Evolutionary conservation across 30 jellyfish, hydroid and myxozoan species (phyloP).

Genomic region (Cassiopea andromeda): DNA sequence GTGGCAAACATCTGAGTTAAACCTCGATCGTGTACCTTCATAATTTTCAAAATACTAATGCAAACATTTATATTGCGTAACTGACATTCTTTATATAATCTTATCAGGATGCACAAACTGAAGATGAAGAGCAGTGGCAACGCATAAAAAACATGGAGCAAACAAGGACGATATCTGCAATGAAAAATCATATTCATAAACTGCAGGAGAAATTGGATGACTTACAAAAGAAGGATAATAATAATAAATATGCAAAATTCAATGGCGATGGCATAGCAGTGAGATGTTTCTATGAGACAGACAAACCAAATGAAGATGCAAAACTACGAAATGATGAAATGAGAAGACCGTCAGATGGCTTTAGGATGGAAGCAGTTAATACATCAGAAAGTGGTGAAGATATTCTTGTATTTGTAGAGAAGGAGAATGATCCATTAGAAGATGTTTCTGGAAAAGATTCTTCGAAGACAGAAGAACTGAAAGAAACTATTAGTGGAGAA

Average conservation of each 20-base stretch:
- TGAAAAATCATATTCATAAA: conserved; percentile 61
- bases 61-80: too few species aligned
- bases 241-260: background rate
- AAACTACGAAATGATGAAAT: too few species aligned
- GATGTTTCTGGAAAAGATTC: background rate
- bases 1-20: too few species aligned
- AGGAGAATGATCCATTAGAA: conserved; percentile 1
- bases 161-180: conserved; percentile 57
- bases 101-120: background rate
- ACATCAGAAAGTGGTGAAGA: conserved; percentile 24
- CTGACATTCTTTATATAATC: too few species aligned
- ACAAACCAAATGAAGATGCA: background rate
- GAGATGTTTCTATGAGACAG: background rate
- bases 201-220: conserved; percentile 34
- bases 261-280: background rate
- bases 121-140: conserved; percentile 64
- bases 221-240: background rate
- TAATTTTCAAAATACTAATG: too few species aligned
- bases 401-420: background rate
- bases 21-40: too few species aligned
- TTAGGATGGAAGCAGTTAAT: background rate
- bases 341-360: too few species aligned
- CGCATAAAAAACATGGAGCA: conserved; percentile 67
- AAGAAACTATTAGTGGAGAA: background rate
- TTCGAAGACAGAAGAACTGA: background rate